Evolutionary conservation across 2,888 invertebrate species (phyloP).

Genomic region (Biston stratarius): DNA sequence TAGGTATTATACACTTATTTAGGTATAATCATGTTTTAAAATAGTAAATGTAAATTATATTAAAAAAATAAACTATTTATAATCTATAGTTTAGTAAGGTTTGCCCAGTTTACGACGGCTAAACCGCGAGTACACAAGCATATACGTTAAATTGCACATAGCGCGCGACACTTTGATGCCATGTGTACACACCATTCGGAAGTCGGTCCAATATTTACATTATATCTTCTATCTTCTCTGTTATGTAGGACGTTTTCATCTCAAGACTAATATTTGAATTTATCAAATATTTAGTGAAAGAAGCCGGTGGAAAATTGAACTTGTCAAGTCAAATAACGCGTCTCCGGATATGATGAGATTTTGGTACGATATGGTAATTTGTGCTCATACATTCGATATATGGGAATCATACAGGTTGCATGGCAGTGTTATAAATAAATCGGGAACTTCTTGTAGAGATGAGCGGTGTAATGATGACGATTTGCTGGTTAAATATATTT

Average conservation of each 20-base stretch:
- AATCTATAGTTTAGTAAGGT: conserved; percentile 40
- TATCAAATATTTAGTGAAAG: conserved; percentile 51
- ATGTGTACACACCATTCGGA: conserved; percentile 43
- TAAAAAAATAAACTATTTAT: neutral
- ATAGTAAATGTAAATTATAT: too few relatives aligned
- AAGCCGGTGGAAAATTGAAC: conserved; percentile 44
- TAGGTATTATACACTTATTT: too few relatives aligned
- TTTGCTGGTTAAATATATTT: neutral
- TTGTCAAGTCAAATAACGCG: conserved; percentile 39
- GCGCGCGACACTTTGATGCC: conserved; percentile 39
- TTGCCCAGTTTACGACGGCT: conserved; percentile 40
- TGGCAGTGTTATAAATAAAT: neutral
- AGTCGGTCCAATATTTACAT: conserved; percentile 45
- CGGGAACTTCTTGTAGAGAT: neutral
- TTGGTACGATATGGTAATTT: conserved; percentile 18
- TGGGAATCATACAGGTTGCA: conserved; percentile 7
- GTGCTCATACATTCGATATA: neutral
- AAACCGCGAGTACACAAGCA: conserved; percentile 25
- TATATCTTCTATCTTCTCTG: conserved; percentile 32
- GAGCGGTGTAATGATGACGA: neutral
- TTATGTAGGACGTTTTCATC: conserved; percentile 52
- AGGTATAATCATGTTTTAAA: too few relatives aligned
- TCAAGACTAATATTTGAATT: conserved; percentile 54
- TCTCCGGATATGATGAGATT: conserved; percentile 30
- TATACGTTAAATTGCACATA: conserved; percentile 33